Base-by-base conservation (phyloP, 2,888 invertebrate species). In the Brachycybe producta region DNA sequence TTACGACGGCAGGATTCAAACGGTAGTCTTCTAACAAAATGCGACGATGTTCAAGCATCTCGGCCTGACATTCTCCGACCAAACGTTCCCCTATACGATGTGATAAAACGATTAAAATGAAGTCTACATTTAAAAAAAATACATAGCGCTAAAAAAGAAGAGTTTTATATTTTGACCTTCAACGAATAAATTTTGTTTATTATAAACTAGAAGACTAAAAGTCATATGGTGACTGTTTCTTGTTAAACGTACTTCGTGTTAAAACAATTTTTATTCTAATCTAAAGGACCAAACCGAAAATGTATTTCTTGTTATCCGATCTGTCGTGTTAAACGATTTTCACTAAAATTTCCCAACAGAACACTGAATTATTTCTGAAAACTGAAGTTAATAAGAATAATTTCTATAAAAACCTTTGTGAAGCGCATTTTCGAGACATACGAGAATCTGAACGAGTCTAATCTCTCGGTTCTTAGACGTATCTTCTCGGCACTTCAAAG, bases 11-110 rank as follows among this genome's bases (percentile, higher is more conserved):
- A 4, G 97, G 97, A 8, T 88, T 90, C 17, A 98, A 72, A 59
- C 85, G 77, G 65, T 84, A 95, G 67, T 97, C 94, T 62, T 87
- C 84, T 82, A 97, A 82, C 15, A 98, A 72, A 70, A 84, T 81
- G 65, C 81, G 80, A 19, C 97, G 76, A 65, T 97, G 91, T 61
- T 88, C 86, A 56, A 80, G 75, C 78, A 98, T 84, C 72, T 97
- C 94, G 19, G 76, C 75, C 47, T 82, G 76, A 64, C 97, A 98
- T 59, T 84, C 83, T 1, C 76, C 70, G 13, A 79, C 75, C 15
- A 90, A 71, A 65, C 79, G 80, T 47, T 77, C 61, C 13, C 65
- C 65, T 66, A 47, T 5, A 28, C n/a, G 26, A 24, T n/a, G n/a
- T n/a, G n/a, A n/a, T 5, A 50, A 48, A 11, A 49, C 19, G 44